Conservation (phyloP, 2,113 vertebrate species). For the Grantiella picta region DNA sequence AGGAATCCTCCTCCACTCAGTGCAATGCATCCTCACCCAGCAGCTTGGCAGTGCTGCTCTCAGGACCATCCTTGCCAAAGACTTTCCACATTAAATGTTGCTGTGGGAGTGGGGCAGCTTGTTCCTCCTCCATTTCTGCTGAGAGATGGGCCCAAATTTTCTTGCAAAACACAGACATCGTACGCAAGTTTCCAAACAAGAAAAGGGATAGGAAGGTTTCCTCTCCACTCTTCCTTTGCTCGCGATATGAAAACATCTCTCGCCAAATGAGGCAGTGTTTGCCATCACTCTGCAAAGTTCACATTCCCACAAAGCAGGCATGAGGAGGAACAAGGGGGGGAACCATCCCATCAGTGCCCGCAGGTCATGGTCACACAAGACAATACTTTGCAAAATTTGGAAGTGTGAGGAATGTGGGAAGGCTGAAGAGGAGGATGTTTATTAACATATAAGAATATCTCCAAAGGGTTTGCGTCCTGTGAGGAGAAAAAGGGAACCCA, state of each 20-base stretch:
- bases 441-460: constrained; percentile 19
- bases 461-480: background rate
- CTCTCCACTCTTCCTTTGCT: background rate
- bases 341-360: background rate
- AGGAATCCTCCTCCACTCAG: background rate
- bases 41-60: background rate
- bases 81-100: accelerated
- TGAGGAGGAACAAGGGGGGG: background rate
- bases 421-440: constrained; percentile 6
- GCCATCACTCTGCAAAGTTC: constrained; percentile 29
- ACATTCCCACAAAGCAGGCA: constrained; percentile 24
- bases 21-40: background rate
- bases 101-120: background rate
- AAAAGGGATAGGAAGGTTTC: background rate
- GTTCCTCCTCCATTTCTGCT: background rate
- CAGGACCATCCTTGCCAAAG: background rate
- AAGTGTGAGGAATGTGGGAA: background rate
- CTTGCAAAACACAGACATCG: background rate
- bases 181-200: background rate
- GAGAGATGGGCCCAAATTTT: accelerated
- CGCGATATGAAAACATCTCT: background rate
- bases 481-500: background rate
- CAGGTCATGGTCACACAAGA: constrained; percentile 20
- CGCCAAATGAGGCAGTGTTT: background rate
- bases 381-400: constrained; percentile 32